These are phyloP conservation scores for Ptilodon capucinus DNA, from an alignment of 2,888 invertebrate genomes.

Conservation along the genomic window DNA sequence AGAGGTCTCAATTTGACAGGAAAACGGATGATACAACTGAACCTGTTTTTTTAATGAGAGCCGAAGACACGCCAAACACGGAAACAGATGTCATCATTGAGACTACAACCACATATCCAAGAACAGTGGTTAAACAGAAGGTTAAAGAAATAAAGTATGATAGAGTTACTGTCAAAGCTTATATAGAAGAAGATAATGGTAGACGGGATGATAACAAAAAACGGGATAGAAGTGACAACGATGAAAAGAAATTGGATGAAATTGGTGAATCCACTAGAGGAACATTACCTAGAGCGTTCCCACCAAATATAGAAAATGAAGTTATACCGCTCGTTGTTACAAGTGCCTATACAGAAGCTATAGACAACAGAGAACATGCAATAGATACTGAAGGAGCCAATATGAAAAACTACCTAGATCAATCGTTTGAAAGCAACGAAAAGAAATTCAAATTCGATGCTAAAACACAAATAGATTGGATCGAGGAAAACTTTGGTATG, in stretches of 20 bases:
- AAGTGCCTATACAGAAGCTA: neutral
- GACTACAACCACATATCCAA: constrained; percentile 3
- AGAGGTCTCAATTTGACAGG: constrained; percentile 29
- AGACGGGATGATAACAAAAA: neutral
- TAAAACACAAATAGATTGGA: constrained; percentile 39
- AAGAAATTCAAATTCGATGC: constrained; percentile 15
- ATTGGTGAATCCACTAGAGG: constrained; percentile 7
- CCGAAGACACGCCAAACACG: constrained; percentile 1
- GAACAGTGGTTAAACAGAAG: neutral
- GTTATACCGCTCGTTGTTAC: neutral
- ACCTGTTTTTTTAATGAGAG: constrained; percentile 4
- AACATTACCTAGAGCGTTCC: neutral
- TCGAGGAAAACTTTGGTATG: constrained; percentile 45
- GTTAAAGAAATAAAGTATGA: neutral
- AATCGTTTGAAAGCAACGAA: constrained; percentile 7
- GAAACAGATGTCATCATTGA: constrained; percentile 4
- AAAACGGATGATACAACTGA: constrained; percentile 11
- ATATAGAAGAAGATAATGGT: neutral
- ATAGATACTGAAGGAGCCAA: constrained; percentile 32
- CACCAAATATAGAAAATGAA: neutral
- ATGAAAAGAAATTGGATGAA: neutral
- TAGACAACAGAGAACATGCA: constrained; percentile 4
- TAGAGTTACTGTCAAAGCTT: neutral
- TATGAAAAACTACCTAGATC: constrained; percentile 1
- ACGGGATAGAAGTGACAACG: neutral